phyloP scores from a whole-genome alignment of 1,140 invertebrate species.

The Bombus breviceps region DNA sequence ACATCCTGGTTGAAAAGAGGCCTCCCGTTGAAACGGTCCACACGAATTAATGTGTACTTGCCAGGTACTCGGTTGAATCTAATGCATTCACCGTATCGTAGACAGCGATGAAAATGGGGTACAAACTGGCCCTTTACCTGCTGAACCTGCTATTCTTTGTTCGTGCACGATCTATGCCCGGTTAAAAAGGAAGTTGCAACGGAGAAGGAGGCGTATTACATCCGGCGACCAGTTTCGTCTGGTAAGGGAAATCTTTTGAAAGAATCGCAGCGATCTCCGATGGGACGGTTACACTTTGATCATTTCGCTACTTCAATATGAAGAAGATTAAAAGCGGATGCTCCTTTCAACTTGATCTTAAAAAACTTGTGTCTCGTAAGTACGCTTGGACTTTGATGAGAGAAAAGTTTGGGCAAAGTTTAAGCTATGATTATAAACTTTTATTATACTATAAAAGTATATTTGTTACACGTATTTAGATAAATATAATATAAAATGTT shows the following conservation, averaged over 20 bases:
- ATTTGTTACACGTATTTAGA: too few species aligned
- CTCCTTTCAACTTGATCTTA: background rate
- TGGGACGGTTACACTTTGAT: constrained; percentile 31
- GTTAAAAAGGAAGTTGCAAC: constrained; percentile 27
- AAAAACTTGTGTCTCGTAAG: background rate
- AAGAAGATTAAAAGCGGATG: background rate
- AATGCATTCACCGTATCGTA: background rate
- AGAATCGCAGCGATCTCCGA: background rate
- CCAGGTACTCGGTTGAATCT: constrained; percentile 17
- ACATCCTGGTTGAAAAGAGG: constrained; percentile 35
- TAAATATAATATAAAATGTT: too few species aligned
- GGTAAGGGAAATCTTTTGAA: background rate
- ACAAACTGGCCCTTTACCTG: constrained; percentile 32
- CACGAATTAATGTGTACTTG: background rate
- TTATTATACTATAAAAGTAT: background rate
- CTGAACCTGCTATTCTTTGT: constrained; percentile 41
- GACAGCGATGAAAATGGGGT: constrained; percentile 18
- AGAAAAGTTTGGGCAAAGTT: background rate
- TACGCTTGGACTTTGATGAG: too few species aligned
- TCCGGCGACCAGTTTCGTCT: constrained; percentile 21
- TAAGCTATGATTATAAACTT: background rate
- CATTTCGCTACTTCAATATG: background rate
- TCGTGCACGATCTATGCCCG: background rate
- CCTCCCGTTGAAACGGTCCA: constrained; percentile 15
- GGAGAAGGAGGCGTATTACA: constrained; percentile 34